phyloP scores from a whole-genome alignment of 2,113 vertebrate species.

The Cynocephalus volans region DNA sequence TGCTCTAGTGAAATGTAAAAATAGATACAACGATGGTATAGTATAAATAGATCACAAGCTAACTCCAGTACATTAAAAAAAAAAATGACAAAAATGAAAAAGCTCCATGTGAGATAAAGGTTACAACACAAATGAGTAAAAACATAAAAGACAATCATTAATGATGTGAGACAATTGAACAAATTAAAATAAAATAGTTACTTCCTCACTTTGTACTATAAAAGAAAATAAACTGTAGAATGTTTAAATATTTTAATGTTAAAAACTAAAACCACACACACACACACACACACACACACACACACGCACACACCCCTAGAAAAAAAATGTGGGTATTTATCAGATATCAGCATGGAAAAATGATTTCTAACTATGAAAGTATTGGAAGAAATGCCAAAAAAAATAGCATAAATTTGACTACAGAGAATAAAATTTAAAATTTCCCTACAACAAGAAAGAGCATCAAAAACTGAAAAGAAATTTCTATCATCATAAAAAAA shows the following conservation, averaged over 20 bases:
- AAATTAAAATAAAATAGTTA: neutral
- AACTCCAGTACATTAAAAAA: neutral
- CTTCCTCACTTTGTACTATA: neutral
- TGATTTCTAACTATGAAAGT: neutral
- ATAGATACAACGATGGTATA: neutral
- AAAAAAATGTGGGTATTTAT: neutral
- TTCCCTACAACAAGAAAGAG: neutral
- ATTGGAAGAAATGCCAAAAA: neutral
- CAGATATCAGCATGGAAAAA: neutral
- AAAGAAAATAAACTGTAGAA: conserved; percentile 11
- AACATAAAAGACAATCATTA: neutral
- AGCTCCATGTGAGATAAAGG: neutral
- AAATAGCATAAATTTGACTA: neutral
- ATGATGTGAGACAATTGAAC: neutral
- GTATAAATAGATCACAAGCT: neutral
- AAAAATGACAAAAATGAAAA: neutral
- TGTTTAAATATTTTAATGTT: conserved; percentile 8
- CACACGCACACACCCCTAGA: neutral
- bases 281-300: neutral
- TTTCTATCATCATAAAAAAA: neutral
- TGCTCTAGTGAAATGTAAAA: neutral
- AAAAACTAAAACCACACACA: neutral
- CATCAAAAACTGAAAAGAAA: neutral
- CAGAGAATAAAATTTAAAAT: conserved; percentile 12
- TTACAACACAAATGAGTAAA: neutral